Base-by-base conservation (phyloP, 2,888 invertebrate species). In the Pristionchus fissidentatus region DNA sequence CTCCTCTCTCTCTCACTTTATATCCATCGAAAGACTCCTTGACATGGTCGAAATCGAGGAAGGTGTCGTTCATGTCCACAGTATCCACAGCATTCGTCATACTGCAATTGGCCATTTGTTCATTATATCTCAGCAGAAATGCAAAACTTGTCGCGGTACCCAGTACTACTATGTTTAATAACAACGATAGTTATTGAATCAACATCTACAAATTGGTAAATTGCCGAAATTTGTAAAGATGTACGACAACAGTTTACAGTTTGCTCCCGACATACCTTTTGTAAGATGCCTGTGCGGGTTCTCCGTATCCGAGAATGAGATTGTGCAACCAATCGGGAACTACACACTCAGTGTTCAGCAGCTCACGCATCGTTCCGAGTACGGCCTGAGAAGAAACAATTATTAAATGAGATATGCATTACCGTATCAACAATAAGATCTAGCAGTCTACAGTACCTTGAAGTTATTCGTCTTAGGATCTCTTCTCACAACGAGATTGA, bases 401-500 rank as follows among this genome's bases (percentile, higher is more conserved):
- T 29, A 62, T 35, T 32, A 13, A 70, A 22, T 60, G 10, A 46
- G 8, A 8, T 8, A 70, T 38, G 10, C 10, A 35, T n/a, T n/a
- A n/a, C 10, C 49, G 10, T 43, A 46, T 46, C 19, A 77, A 77
- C 7, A 77, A n/a, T 77, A 15, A 15, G 8, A 10, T 32, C 32
- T 41, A 60, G 29, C 60, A 43, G 41, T 19, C 19, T 26, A 62
- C 0, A 38, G 5, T 38, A 85, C 85, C 93, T 99, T 99, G 93
- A 99, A 99, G 93, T 99, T 99, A 93, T 99, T 99, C 93, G 99
- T 98, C 92, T 99, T 99, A 0, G 99, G 98, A 93, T 98, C 98
- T n/a, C 99, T 95, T 55, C 99, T 95, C 95, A 99, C 96, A 84
- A 99, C 95, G 81, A 99, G 95, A 93, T 98, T 99, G 93, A 99